phyloP scores from a whole-genome alignment of 2,113 vertebrate genomes.

The Pseudorhombus dupliciocellatus region DNA sequence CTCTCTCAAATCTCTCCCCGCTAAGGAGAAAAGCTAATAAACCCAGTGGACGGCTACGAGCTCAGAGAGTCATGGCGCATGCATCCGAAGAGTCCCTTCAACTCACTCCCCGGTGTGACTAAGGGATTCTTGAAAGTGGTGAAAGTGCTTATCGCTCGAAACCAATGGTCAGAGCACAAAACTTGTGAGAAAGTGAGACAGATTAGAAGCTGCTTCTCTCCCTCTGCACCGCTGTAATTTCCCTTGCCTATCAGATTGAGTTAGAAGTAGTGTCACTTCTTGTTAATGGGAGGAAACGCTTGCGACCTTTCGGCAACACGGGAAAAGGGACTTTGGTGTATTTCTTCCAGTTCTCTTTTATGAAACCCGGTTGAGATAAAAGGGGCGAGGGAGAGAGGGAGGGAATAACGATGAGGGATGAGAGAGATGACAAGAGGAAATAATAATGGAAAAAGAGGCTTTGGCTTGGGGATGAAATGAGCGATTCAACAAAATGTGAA shows the following conservation, averaged over 20 bases:
- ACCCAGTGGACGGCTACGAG: conserved; percentile 58
- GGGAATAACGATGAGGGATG: not conserved
- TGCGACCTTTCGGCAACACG: conserved; percentile 17
- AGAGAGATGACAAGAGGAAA: not conserved
- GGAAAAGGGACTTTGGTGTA: not conserved
- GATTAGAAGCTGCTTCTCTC: conserved; percentile 50
- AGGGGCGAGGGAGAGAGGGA: not conserved
- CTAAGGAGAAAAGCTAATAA: conserved; percentile 55
- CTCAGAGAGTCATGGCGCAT: conserved; percentile 56
- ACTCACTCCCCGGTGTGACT: conserved; percentile 45
- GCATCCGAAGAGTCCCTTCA: conserved; percentile 29
- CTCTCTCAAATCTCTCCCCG: conserved; percentile 37
- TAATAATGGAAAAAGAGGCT: too few relatives aligned
- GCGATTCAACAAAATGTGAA: not conserved
- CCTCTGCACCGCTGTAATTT: conserved; percentile 28
- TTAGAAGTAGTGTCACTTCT: conserved; percentile 34
- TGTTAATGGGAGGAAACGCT: conserved; percentile 35
- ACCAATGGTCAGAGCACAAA: conserved; percentile 42
- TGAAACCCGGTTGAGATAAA: not conserved
- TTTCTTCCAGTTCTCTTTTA: not conserved
- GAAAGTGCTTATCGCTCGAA: conserved; percentile 61
- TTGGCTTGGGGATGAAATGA: not conserved
- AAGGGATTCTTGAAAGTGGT: conserved; percentile 45
- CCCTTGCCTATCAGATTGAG: conserved; percentile 20
- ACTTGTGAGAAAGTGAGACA: conserved; percentile 22